These are phyloP conservation scores for Kryptolebias marmoratus DNA, from an alignment of 2,113 vertebrate genomes.

Conservation along the genomic window DNA sequence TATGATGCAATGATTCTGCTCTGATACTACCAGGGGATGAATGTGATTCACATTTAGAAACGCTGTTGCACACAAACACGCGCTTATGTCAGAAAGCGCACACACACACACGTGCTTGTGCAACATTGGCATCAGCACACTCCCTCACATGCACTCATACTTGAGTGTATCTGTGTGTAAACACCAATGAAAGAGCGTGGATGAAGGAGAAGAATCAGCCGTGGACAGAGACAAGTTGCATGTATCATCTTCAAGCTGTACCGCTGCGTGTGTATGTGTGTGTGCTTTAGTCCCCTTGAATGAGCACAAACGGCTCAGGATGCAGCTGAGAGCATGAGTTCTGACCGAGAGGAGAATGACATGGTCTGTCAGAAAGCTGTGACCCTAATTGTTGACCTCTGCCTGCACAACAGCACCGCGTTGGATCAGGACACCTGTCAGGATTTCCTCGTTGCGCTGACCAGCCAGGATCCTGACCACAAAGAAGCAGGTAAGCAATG, in stretches of 20 bases:
- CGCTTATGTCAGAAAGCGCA: background rate
- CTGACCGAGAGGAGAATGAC: constrained; percentile 81
- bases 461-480: constrained; percentile 67
- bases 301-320: constrained; percentile 74
- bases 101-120: constrained; percentile 1
- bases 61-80: constrained; percentile 4
- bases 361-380: constrained; percentile 84
- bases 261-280: constrained; percentile 53
- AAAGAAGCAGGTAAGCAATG: constrained; percentile 68
- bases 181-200: constrained; percentile 45
- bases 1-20: constrained; percentile 72
- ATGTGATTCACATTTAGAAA: constrained; percentile 63
- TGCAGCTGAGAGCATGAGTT: constrained; percentile 83
- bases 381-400: constrained; percentile 84
- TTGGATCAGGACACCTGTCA: constrained; percentile 80
- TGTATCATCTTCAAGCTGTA: constrained; percentile 58
- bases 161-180: constrained; percentile 24
- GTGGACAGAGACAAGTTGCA: constrained; percentile 67
- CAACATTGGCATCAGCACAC: constrained; percentile 8
- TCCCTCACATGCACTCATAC: constrained; percentile 12
- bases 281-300: constrained; percentile 69
- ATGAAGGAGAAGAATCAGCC: constrained; percentile 53
- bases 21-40: constrained; percentile 65
- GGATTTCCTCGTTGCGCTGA: constrained; percentile 79
- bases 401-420: constrained; percentile 79